These are phyloP conservation scores for Babyrousa celebensis DNA, from an alignment of 2,797 vertebrate genomes.

Conservation along the genomic window DNA sequence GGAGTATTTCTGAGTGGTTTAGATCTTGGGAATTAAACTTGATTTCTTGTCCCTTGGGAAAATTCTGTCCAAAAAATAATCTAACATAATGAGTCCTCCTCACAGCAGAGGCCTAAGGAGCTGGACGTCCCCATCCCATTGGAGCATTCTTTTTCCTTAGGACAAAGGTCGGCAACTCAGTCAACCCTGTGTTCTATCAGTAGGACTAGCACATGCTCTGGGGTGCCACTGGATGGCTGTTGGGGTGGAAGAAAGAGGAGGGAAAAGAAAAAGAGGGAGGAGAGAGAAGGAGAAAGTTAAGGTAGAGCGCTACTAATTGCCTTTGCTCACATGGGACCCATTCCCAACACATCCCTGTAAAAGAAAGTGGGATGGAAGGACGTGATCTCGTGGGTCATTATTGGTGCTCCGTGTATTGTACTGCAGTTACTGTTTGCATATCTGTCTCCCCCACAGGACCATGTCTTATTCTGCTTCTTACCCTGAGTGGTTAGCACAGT, in stretches of 20 bases:
- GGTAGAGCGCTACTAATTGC: background rate
- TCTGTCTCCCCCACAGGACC: background rate
- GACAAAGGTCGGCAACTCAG: background rate
- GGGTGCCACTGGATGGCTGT: background rate
- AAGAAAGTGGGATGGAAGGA: background rate
- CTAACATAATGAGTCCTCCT: background rate
- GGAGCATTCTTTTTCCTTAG: background rate
- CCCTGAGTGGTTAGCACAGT: background rate
- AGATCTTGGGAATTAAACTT: background rate
- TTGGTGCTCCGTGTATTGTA: background rate
- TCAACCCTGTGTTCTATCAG: background rate
- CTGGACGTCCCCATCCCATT: background rate
- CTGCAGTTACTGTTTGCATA: background rate
- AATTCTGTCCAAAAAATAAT: background rate
- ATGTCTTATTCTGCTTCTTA: background rate
- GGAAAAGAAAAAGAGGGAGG: background rate
- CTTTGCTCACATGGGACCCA: background rate
- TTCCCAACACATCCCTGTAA: background rate
- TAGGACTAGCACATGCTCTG: background rate
- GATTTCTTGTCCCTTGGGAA: slow-evolving; percentile 16
- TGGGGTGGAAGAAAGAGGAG: background rate
- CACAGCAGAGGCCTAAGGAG: background rate
- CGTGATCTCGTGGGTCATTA: background rate
- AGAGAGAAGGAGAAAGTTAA: background rate
- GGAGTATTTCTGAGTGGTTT: background rate